Conservation (phyloP, 2,888 invertebrate genomes). For the Harpagoxenus sublaevis region DNA sequence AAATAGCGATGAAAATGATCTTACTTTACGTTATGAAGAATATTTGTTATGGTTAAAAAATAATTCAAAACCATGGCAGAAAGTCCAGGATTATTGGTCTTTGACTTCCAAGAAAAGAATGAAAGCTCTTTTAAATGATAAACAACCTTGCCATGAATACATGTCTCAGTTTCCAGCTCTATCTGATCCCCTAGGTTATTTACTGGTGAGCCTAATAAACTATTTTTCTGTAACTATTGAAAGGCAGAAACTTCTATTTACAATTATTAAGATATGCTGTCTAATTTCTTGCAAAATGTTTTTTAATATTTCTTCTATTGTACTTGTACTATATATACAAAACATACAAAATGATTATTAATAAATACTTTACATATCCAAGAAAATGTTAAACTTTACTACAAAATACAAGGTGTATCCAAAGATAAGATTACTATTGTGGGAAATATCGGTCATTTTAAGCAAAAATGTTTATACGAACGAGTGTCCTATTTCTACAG, state of each 20-base stretch:
- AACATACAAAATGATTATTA: no score
- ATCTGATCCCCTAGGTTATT: background rate
- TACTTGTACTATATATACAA: no score
- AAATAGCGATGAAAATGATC: background rate
- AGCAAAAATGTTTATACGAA: background rate
- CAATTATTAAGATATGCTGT: no score
- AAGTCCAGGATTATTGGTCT: background rate
- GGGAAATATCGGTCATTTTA: background rate
- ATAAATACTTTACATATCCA: no score
- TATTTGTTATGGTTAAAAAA: background rate
- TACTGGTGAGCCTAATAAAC: no score
- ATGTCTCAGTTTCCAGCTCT: slow-evolving; percentile 11
- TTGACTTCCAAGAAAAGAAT: background rate
- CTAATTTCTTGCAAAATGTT: no score
- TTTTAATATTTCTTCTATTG: no score
- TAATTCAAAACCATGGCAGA: slow-evolving; percentile 10
- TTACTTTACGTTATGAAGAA: background rate
- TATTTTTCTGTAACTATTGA: no score
- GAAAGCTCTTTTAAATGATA: background rate
- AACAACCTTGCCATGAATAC: background rate
- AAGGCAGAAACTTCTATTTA: no score
- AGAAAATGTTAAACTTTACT: no score
- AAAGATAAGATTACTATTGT: no score
- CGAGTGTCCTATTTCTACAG: background rate
- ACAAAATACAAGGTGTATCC: no score